Conservation (phyloP, 2,888 invertebrate species). For the Leucozona laternaria region DNA sequence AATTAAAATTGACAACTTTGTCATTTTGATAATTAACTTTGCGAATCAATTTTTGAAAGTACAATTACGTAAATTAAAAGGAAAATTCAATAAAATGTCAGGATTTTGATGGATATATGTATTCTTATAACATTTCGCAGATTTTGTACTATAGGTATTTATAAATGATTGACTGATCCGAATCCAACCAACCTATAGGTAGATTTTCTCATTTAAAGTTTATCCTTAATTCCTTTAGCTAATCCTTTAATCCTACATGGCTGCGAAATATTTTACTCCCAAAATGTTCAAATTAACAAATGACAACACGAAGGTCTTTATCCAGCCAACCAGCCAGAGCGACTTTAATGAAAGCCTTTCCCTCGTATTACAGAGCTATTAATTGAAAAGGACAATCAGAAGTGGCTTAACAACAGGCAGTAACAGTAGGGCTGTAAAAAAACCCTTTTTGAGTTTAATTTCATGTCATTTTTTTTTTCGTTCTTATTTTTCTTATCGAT, state of each 20-base stretch:
- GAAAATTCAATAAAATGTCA: background rate
- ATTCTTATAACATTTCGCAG: background rate
- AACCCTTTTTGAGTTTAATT: slow-evolving; percentile 13
- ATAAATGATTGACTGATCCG: background rate
- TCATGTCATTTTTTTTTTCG: background rate
- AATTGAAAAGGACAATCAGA: slow-evolving; percentile 31
- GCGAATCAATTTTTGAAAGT: slow-evolving; percentile 4
- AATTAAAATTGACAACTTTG: slow-evolving; percentile 12
- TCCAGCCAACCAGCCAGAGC: slow-evolving; percentile 1
- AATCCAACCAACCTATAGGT: background rate
- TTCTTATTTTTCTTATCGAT: slow-evolving; percentile 16
- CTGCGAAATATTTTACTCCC: slow-evolving; percentile 1
- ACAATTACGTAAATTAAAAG: background rate
- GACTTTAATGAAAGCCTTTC: slow-evolving; percentile 17
- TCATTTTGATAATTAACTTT: slow-evolving; percentile 27
- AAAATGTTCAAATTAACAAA: slow-evolving; percentile 17
- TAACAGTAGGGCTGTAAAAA: slow-evolving; percentile 3
- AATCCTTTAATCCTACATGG: slow-evolving; percentile 21
- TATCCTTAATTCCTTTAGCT: slow-evolving; percentile 20
- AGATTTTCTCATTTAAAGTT: slow-evolving; percentile 17
- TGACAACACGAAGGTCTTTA: slow-evolving; percentile 3
- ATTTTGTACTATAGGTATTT: too few relatives aligned
- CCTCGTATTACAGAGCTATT: slow-evolving; percentile 1
- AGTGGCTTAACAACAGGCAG: slow-evolving; percentile 6
- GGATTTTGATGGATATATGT: slow-evolving; percentile 20